Evolutionary conservation across 2,888 invertebrate species (phyloP).

Genomic region (Pollenia angustigena): DNA sequence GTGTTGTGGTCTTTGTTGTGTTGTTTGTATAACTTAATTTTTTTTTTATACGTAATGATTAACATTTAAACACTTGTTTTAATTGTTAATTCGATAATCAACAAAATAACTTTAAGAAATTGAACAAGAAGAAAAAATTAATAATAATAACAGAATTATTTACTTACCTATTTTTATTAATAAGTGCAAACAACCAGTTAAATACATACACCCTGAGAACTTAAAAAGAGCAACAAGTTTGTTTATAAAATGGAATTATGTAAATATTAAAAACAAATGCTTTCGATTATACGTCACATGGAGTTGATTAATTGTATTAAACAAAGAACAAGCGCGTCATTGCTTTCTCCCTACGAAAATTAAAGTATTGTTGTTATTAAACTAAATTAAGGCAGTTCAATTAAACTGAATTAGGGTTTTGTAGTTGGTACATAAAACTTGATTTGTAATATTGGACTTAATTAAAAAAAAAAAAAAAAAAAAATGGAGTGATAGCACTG

Average conservation of each 20-base stretch:
- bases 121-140: slow-evolving; percentile 30
- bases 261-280: slow-evolving; percentile 17
- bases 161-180: neutral
- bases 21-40: neutral
- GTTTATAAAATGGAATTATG: slow-evolving; percentile 7
- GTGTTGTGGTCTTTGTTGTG: slow-evolving; percentile 15
- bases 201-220: neutral
- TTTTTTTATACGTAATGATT: slow-evolving; percentile 52
- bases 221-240: slow-evolving; percentile 11
- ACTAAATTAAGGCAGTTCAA: slow-evolving; percentile 33
- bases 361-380: slow-evolving; percentile 25
- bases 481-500: no score
- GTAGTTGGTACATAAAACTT: neutral
- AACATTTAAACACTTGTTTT: slow-evolving; percentile 64
- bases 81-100: slow-evolving; percentile 54
- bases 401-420: neutral
- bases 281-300: slow-evolving; percentile 16
- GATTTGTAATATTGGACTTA: no score
- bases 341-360: slow-evolving; percentile 37
- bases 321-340: slow-evolving; percentile 19
- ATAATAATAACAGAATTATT: slow-evolving; percentile 40
- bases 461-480: no score
- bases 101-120: slow-evolving; percentile 52
- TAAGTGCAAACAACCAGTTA: slow-evolving; percentile 24
- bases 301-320: neutral